These are phyloP conservation scores for Patagioenas fasciata DNA, from an alignment of 2,113 vertebrate genomes.

Conservation along the genomic window DNA sequence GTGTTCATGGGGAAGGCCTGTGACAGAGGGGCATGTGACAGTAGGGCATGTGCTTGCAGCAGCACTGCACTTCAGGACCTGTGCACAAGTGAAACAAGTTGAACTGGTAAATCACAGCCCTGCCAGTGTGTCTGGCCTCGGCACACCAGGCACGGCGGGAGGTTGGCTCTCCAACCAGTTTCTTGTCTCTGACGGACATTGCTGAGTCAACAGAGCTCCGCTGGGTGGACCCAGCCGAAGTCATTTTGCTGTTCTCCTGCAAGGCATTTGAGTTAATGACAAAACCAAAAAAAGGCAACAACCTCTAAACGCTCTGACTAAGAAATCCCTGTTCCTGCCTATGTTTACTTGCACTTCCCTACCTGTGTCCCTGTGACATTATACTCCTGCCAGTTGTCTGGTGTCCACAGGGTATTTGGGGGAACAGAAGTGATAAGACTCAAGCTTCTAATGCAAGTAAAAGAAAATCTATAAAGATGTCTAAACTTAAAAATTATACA, in stretches of 20 bases:
- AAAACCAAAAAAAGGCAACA: neutral
- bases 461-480: neutral
- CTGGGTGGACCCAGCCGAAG: neutral
- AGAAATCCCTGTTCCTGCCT: neutral
- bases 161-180: rapidly evolving
- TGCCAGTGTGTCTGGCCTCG: rapidly evolving
- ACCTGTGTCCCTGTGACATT: neutral
- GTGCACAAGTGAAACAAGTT: neutral
- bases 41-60: rapidly evolving
- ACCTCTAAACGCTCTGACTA: neutral
- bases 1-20: neutral
- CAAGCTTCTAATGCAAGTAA: neutral
- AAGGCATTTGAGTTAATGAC: neutral
- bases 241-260: rapidly evolving
- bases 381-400: neutral
- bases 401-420: neutral
- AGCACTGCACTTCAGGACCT: neutral
- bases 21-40: neutral
- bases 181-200: rapidly evolving
- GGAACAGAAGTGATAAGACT: neutral
- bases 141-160: neutral
- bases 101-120: neutral
- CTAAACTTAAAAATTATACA: neutral
- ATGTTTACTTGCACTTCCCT: neutral
- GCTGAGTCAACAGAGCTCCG: neutral